Conservation (phyloP, 2,797 vertebrate genomes). For the Intellagama lesueurii region DNA sequence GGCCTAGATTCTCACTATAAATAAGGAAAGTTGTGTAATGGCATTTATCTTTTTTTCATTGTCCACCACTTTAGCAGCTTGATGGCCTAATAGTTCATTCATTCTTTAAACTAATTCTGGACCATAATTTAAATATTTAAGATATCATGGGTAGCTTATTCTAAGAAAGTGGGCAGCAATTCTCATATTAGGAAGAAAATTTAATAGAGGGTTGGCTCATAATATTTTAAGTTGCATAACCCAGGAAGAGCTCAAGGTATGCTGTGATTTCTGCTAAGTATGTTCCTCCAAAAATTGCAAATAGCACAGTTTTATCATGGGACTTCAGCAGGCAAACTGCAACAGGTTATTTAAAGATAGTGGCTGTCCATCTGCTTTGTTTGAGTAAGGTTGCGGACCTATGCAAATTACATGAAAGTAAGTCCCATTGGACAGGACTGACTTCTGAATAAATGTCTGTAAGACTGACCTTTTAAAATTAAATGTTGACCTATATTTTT, state of each 20-base stretch:
- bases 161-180: neutral
- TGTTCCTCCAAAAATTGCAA: neutral
- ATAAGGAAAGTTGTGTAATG: neutral
- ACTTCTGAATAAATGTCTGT: neutral
- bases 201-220: neutral
- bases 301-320: neutral
- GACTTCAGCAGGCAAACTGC: neutral
- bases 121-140: neutral
- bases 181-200: neutral
- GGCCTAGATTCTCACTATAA: neutral
- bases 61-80: neutral
- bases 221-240: neutral
- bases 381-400: neutral
- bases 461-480: neutral
- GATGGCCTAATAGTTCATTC: neutral
- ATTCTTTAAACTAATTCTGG: neutral
- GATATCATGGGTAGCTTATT: neutral
- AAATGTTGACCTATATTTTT: constrained; percentile 46
- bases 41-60: neutral
- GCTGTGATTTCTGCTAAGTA: neutral
- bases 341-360: constrained; percentile 7
- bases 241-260: neutral
- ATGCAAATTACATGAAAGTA: neutral
- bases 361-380: neutral
- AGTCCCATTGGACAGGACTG: neutral